These are phyloP conservation scores for Scaptomyza caliginosa DNA, from an alignment of 2,888 invertebrate species.

Conservation along the genomic window DNA sequence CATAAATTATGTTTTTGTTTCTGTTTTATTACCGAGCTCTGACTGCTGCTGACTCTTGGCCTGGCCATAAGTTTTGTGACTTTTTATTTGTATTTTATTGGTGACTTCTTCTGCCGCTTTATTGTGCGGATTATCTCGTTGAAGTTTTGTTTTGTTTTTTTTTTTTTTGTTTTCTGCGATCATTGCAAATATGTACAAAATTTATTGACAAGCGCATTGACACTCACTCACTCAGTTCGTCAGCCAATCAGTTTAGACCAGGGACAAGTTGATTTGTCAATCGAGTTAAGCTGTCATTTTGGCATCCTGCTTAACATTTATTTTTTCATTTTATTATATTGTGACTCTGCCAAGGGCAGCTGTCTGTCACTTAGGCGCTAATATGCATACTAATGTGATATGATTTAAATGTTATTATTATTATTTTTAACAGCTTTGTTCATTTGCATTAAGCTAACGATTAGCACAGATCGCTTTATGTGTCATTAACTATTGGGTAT, in stretches of 20 bases:
- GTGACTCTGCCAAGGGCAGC: constrained; percentile 25
- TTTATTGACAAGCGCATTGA: constrained; percentile 70
- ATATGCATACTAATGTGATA: constrained; percentile 54
- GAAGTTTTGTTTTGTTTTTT: constrained; percentile 18
- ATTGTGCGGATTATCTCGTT: constrained; percentile 72
- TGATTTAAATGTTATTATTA: neutral
- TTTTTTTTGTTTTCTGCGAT: constrained; percentile 14
- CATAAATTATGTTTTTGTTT: constrained; percentile 76
- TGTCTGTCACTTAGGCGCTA: constrained; percentile 61
- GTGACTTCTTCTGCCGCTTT: constrained; percentile 59
- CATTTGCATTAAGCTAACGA: constrained; percentile 16
- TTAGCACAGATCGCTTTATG: neutral
- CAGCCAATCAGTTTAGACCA: constrained; percentile 36
- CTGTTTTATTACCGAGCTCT: constrained; percentile 37
- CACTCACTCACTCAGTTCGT: constrained; percentile 52
- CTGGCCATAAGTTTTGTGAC: constrained; percentile 42
- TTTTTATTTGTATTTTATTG: constrained; percentile 21
- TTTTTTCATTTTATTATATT: neutral
- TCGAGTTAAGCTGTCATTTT: constrained; percentile 59
- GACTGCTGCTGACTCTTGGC: constrained; percentile 29
- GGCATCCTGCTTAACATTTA: constrained; percentile 65
- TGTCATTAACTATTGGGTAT: neutral
- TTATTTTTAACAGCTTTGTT: neutral
- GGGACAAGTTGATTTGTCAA: constrained; percentile 60
- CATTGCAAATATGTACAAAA: constrained; percentile 42